These are phyloP conservation scores for Dysdera silvatica DNA, from an alignment of 1,140 invertebrate genomes.

Conservation along the genomic window DNA sequence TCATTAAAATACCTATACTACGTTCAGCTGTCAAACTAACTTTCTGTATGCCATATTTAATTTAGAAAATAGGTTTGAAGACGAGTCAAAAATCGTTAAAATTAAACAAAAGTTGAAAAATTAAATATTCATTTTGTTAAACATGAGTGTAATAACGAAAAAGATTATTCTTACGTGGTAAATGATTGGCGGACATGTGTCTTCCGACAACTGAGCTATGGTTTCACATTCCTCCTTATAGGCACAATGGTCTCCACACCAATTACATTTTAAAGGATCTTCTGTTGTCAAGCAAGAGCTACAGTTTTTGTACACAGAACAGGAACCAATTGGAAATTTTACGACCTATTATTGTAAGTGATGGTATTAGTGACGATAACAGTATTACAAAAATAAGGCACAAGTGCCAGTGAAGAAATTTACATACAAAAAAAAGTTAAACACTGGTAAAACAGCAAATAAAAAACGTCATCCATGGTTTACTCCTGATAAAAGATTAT, in stretches of 20 bases:
- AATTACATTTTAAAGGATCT: conserved; percentile 42
- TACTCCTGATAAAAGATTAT: no score
- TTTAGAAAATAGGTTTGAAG: background rate
- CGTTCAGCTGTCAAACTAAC: no score
- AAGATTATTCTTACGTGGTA: conserved; percentile 23
- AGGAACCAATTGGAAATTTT: conserved; percentile 38
- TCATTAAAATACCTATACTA: no score
- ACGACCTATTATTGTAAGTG: conserved; percentile 33
- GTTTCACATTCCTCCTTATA: conserved; percentile 33
- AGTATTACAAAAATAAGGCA: background rate
- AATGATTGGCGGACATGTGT: conserved; percentile 34
- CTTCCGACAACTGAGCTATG: conserved; percentile 15
- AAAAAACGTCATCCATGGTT: no score
- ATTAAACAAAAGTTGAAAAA: background rate
- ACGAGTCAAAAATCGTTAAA: background rate
- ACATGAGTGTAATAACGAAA: background rate
- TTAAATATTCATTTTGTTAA: background rate
- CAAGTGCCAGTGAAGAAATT: no score
- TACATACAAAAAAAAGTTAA: no score
- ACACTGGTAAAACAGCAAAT: no score
- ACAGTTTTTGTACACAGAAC: conserved; percentile 39
- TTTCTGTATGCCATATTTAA: no score
- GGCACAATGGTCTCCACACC: conserved; percentile 39
- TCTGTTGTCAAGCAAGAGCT: conserved; percentile 35
- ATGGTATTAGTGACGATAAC: background rate